Conservation (phyloP, 2,888 invertebrate species). For the Lysandra coridon region DNA sequence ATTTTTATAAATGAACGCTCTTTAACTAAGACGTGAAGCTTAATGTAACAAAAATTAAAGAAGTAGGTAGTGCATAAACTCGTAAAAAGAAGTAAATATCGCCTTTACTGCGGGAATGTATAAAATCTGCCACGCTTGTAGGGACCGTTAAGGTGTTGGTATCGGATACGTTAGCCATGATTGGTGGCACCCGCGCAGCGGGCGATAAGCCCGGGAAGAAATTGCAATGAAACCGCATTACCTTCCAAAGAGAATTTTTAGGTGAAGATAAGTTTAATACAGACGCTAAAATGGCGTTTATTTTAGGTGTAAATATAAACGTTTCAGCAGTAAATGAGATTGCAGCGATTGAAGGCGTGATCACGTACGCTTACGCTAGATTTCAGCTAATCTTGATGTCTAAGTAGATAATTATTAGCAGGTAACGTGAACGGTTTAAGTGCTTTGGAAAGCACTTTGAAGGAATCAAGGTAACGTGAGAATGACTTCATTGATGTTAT, state of each 20-base stretch:
- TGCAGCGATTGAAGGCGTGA: not conserved
- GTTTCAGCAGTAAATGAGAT: not conserved
- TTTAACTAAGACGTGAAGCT: too few relatives aligned
- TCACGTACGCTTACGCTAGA: not conserved
- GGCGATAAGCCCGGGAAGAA: slow-evolving; percentile 47
- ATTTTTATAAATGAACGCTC: too few relatives aligned
- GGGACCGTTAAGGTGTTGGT: slow-evolving; percentile 45
- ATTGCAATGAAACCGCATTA: slow-evolving; percentile 43
- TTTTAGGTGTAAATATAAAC: not conserved
- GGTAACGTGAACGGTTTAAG: not conserved
- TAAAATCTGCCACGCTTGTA: slow-evolving; percentile 51
- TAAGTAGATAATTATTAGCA: slow-evolving; percentile 8
- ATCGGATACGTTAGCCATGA: slow-evolving; percentile 67
- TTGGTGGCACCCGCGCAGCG: slow-evolving; percentile 56
- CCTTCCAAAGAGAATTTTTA: slow-evolving; percentile 40
- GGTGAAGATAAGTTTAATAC: slow-evolving; percentile 38
- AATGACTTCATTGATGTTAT: not conserved
- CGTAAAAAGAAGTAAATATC: slow-evolving; percentile 51
- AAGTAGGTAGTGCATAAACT: slow-evolving; percentile 4
- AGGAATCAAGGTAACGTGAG: not conserved
- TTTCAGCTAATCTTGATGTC: slow-evolving; percentile 6
- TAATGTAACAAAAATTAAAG: not conserved
- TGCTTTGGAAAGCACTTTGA: not conserved
- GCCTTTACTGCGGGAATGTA: slow-evolving; percentile 58
- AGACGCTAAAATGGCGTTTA: not conserved